Percentiles rank a stretch among this genome's conserved stretches.
phyloP scores from a whole-genome alignment of 2,888 invertebrate species.

The Coleophora deauratella region DNA sequence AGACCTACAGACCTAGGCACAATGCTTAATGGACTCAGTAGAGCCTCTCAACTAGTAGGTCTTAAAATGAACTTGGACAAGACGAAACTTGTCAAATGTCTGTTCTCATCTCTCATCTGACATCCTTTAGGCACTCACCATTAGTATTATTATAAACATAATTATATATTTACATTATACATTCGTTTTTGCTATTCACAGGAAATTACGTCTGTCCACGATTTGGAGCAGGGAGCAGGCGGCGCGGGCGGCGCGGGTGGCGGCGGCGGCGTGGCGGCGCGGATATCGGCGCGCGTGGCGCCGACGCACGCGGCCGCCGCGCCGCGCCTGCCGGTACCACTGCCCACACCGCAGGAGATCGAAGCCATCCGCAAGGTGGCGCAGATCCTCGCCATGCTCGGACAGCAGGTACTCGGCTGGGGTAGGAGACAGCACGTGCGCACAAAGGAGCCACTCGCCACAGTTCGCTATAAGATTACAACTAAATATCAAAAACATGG shows the following conservation, averaged over 20 bases:
- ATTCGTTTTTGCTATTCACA: no score
- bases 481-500: slow-evolving; percentile 1
- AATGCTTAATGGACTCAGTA: no score
- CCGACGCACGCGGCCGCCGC: slow-evolving; percentile 9
- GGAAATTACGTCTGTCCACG: no score
- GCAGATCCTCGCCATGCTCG: slow-evolving; percentile 20
- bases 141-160: no score
- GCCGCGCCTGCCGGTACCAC: slow-evolving; percentile 11
- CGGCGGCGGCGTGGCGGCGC: slow-evolving; percentile 12
- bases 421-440: neutral
- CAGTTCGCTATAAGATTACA: neutral
- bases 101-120: no score
- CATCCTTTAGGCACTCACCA: no score
- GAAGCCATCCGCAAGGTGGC: slow-evolving; percentile 21
- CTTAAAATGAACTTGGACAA: no score
- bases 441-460: neutral
- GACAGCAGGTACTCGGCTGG: slow-evolving; percentile 19
- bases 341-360: slow-evolving; percentile 16
- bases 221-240: slow-evolving; percentile 6
- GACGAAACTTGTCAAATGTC: no score
- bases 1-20: no score
- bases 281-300: slow-evolving; percentile 16
- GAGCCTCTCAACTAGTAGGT: no score
- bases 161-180: no score
- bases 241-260: slow-evolving; percentile 5